Conservation (phyloP, 2,888 invertebrate species). For the Phorcus lineatus region DNA sequence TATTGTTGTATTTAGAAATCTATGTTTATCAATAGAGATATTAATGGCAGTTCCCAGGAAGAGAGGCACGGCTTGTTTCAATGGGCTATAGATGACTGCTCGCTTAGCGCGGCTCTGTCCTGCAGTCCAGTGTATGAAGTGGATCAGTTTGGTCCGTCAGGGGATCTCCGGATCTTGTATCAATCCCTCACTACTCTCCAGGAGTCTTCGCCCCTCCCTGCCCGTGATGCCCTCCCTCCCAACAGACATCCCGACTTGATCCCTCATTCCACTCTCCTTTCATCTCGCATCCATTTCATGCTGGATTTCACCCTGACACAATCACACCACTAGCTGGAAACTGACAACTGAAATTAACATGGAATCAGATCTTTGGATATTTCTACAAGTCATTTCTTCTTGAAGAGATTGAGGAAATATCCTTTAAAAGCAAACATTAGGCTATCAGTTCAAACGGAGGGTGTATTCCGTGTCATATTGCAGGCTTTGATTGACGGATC, state of each 20-base stretch:
- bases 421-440: neutral
- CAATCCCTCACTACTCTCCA: no score
- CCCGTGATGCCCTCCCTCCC: no score
- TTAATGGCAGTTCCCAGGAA: no score
- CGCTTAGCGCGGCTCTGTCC: no score
- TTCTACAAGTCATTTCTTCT: neutral
- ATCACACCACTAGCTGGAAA: neutral
- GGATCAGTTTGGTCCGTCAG: no score
- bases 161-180: no score
- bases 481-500: neutral
- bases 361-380: neutral
- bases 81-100: no score
- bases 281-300: neutral
- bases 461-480: neutral
- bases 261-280: neutral
- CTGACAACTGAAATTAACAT: constrained; percentile 11
- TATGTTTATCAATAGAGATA: no score
- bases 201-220: no score
- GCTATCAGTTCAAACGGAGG: neutral
- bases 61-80: no score
- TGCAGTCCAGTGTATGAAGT: no score
- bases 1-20: no score
- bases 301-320: neutral
- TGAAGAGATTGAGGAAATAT: neutral
- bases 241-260: neutral